A percentile compares a stretch with the other conserved stretches of the same genome.
Evolutionary conservation across 1,140 invertebrate genomes (phyloP).

Genomic region (Micrasema longulum): DNA sequence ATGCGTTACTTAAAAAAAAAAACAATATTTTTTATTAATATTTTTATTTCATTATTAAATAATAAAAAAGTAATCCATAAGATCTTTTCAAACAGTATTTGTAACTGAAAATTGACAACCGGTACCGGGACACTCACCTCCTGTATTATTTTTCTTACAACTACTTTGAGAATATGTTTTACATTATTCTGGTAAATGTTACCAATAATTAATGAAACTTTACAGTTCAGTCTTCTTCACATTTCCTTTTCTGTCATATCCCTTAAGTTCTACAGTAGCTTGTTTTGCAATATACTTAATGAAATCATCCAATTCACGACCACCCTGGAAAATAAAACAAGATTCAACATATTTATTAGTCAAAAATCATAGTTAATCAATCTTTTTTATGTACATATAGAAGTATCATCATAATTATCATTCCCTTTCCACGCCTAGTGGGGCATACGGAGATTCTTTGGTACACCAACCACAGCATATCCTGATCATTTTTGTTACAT

Average conservation of each 20-base stretch:
- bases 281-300: constrained; percentile 96
- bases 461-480: too few relatives aligned
- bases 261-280: constrained; percentile 88
- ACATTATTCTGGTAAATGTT: constrained; percentile 51
- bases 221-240: constrained; percentile 80
- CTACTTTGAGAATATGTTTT: constrained; percentile 16
- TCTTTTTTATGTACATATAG: too few relatives aligned
- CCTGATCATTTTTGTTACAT: too few relatives aligned
- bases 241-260: constrained; percentile 90
- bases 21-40: constrained; percentile 30
- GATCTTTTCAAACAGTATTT: constrained; percentile 11
- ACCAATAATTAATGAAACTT: constrained; percentile 51
- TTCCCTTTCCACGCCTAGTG: too few relatives aligned
- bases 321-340: constrained; percentile 74
- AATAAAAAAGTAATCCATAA: constrained; percentile 18
- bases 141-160: constrained; percentile 1
- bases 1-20: too few relatives aligned
- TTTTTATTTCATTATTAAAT: constrained; percentile 36
- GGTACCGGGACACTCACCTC: neutral
- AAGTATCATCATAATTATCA: too few relatives aligned
- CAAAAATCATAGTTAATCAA: too few relatives aligned
- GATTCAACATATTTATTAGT: constrained; percentile 2
- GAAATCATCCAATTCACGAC: constrained; percentile 95
- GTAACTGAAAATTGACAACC: constrained; percentile 52
- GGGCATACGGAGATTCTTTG: too few relatives aligned